Evolutionary conservation across 2,888 invertebrate genomes (phyloP).

Genomic region (Microplitis manilae): DNA sequence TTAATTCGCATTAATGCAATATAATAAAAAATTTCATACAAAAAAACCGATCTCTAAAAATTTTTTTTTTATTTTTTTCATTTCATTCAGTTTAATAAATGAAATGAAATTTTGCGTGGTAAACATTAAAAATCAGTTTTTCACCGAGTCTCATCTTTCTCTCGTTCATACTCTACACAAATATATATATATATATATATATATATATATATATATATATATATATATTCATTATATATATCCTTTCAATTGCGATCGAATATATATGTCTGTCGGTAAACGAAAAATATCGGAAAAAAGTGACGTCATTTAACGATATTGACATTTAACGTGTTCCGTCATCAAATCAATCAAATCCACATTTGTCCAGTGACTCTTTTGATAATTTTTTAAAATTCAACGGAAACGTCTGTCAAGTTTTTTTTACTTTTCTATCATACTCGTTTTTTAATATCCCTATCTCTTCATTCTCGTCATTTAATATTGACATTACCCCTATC

Average conservation of each 20-base stretch:
- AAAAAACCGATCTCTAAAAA: constrained; percentile 29
- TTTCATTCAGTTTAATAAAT: constrained; percentile 31
- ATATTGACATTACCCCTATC: not conserved
- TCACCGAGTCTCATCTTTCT: constrained; percentile 18
- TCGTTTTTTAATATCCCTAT: constrained; percentile 4
- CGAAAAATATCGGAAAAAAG: constrained; percentile 26
- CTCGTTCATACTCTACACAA: not conserved
- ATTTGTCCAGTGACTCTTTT: constrained; percentile 42
- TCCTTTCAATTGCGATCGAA: constrained; percentile 5
- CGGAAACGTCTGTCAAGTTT: constrained; percentile 32
- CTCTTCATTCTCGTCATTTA: not conserved
- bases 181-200: constrained; percentile 4
- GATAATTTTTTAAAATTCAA: constrained; percentile 36
- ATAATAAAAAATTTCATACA: not conserved
- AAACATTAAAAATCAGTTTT: constrained; percentile 43
- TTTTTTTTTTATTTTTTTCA: constrained; percentile 22
- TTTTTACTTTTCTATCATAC: not conserved
- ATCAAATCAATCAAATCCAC: constrained; percentile 40
- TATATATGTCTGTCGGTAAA: constrained; percentile 10
- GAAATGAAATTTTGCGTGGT: constrained; percentile 35
- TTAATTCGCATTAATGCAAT: not conserved
- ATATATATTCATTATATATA: constrained; percentile 19
- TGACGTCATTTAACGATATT: constrained; percentile 30
- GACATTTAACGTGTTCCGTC: constrained; percentile 22
- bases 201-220: not conserved